Percentiles rank a stretch among this genome's conserved stretches.
These are phyloP conservation scores for Camponotus fellah DNA, from an alignment of 2,888 invertebrate genomes.

Conservation along the genomic window DNA sequence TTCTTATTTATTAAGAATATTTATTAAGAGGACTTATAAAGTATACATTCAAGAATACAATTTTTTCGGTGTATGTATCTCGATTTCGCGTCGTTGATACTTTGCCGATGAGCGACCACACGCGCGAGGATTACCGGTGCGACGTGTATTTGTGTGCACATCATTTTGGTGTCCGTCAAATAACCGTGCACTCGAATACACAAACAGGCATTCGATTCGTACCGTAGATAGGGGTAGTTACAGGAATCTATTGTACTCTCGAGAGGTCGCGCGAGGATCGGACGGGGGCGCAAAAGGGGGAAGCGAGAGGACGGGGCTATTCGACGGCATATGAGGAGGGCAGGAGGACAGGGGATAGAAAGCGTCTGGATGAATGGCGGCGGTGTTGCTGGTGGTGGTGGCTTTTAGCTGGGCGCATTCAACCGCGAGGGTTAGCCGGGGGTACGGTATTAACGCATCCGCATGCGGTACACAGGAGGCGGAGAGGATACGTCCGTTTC, in stretches of 20 bases:
- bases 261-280: conserved; percentile 69
- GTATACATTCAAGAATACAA: too few relatives aligned
- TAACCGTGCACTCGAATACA: conserved; percentile 82
- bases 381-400: conserved; percentile 69
- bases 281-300: conserved; percentile 42
- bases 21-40: too few relatives aligned
- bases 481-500: conserved; percentile 69
- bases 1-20: too few relatives aligned
- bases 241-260: conserved; percentile 82
- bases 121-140: conserved; percentile 14
- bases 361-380: conserved; percentile 74
- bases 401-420: conserved; percentile 79
- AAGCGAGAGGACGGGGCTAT: conserved; percentile 51
- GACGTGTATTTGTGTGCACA: conserved; percentile 37
- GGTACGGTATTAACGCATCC: conserved; percentile 76
- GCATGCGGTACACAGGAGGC: conserved; percentile 61
- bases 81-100: neutral
- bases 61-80: too few relatives aligned
- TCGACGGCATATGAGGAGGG: conserved; percentile 41
- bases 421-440: conserved; percentile 77
- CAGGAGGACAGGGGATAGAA: conserved; percentile 56
- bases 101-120: neutral
- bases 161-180: conserved; percentile 78
- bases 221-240: conserved; percentile 81
- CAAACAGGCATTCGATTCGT: conserved; percentile 82